A percentile compares a stretch with the other conserved stretches of the same genome.
These are phyloP conservation scores for Andrena praecox DNA, from an alignment of 2,888 invertebrate species.

Conservation along the genomic window DNA sequence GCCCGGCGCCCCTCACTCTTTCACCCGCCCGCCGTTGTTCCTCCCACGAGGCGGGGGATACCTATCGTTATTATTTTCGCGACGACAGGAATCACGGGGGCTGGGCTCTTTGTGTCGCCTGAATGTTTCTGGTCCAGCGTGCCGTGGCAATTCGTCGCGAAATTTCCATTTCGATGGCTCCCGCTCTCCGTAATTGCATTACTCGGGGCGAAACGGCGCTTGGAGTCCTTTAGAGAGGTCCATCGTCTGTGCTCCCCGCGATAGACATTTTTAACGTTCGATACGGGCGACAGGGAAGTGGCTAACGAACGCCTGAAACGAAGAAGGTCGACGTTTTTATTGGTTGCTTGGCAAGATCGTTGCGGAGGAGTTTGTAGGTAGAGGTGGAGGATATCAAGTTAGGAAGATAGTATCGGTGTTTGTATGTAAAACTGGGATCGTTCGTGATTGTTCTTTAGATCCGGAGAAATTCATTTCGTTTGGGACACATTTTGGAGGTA, in stretches of 20 bases:
- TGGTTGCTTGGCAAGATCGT: not conserved
- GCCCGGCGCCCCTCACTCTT: conserved; percentile 6
- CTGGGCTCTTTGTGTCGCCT: conserved; percentile 40
- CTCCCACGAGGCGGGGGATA: conserved; percentile 8
- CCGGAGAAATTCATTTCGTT: not conserved
- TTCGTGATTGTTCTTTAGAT: not conserved
- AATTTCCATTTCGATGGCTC: conserved; percentile 57
- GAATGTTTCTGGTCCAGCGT: conserved; percentile 35
- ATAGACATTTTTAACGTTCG: conserved; percentile 20
- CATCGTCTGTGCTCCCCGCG: not conserved
- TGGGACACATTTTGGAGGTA: not conserved
- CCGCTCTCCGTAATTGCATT: conserved; percentile 49
- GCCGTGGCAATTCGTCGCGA: conserved; percentile 45
- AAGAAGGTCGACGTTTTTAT: conserved; percentile 9
- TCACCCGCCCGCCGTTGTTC: conserved; percentile 19
- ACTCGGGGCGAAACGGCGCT: conserved; percentile 14
- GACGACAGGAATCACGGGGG: conserved; percentile 19
- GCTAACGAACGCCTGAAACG: conserved; percentile 17
- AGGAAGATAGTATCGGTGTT: not conserved
- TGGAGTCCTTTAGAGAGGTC: conserved; percentile 2
- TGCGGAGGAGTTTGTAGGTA: conserved; percentile 8
- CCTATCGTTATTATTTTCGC: conserved; percentile 57
- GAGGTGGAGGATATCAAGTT: not conserved
- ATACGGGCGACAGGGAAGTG: not conserved
- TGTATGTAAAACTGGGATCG: not conserved